A percentile compares a stretch with the other conserved stretches of the same genome.
Conservation (phyloP, 1,140 invertebrate species). For the Hormaphis cornu region DNA sequence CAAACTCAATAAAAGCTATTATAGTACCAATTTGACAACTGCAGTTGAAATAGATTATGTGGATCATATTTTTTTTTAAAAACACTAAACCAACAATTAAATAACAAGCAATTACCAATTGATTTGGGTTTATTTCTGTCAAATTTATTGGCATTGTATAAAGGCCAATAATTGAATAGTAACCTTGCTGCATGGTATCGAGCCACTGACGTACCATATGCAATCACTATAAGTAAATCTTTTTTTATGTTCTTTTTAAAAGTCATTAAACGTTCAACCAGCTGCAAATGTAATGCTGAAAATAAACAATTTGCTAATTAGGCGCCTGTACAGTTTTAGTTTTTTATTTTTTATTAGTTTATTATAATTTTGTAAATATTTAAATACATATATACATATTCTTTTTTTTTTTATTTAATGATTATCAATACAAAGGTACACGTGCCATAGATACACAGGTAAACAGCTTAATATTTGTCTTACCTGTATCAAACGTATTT, state of each 20-base stretch:
- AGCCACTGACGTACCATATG: constrained; percentile 87
- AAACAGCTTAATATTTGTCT: too few relatives aligned
- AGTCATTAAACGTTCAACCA: constrained; percentile 89
- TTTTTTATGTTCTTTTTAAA: constrained; percentile 79
- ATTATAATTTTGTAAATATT: too few relatives aligned
- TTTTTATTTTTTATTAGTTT: too few relatives aligned
- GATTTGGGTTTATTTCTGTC: constrained; percentile 53
- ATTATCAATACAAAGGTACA: too few relatives aligned
- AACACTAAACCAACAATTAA: too few relatives aligned
- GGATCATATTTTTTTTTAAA: too few relatives aligned
- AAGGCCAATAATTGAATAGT: constrained; percentile 99
- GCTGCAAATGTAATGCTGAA: constrained; percentile 83
- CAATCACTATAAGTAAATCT: constrained; percentile 91
- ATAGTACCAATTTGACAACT: not conserved
- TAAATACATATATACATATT: too few relatives aligned
- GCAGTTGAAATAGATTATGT: not conserved
- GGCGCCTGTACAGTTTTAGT: too few relatives aligned
- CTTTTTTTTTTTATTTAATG: too few relatives aligned
- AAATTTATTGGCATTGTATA: constrained; percentile 85
- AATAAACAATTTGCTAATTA: constrained; percentile 12
- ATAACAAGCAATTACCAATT: not conserved
- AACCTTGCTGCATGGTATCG: constrained; percentile 88
- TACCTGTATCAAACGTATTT: constrained; percentile 29
- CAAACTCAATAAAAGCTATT: too few relatives aligned
- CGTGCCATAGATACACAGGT: too few relatives aligned